Evolutionary conservation across 2,888 invertebrate genomes (phyloP), one percentile per base, ranked within the genome.

Genomic region (Bursaphelenchus okinawaensis): DNA sequence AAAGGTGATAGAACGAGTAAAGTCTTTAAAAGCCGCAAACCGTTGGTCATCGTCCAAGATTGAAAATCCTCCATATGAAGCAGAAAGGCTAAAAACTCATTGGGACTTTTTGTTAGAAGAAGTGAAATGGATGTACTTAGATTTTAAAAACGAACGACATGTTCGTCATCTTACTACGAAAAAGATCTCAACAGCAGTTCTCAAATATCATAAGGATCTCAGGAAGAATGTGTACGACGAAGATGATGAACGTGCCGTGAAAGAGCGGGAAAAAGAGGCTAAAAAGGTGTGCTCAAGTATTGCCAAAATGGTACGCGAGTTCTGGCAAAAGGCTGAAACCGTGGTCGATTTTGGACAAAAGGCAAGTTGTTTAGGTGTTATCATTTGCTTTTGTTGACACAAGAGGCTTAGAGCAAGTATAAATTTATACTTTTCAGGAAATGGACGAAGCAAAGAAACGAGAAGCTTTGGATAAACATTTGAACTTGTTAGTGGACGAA

Each of bases 71-170:
- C 40, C 40, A n/a, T 89, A 91, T 83, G 93, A 93, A 85, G 92
- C 93, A 75, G 88, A 89, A 68, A 87, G 95, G 70, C 87, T 89
- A 61, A 96, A 95, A 86, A 90, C 92, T 27, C 96, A 98, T 84
- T 96, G 96, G 95, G 98, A 98, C 85, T 96, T 93, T 85, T 86
- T 98, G 71, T 86, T 99, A 52, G 96, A 98, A 85, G 98, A 98
- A 86, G 94, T 75, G 93, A 90, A 90, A 50, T 98, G 98, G 98
- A 87, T 99, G 74, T 92, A 94, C 40, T 91, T 92, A 50, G 96
- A 98, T 85, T 98, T 98, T 85, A 91, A 91, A 27, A 92, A 93
- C 84, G 98, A 99, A 85, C 88, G 95, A 70, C 94, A 93, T 84
- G 94, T 93, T 93, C 98, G 98, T 83, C 92, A 92, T 26, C 65